Base-by-base conservation (phyloP, 35 echinoderm and acorn worm species). In the Lytechinus pictus region DNA sequence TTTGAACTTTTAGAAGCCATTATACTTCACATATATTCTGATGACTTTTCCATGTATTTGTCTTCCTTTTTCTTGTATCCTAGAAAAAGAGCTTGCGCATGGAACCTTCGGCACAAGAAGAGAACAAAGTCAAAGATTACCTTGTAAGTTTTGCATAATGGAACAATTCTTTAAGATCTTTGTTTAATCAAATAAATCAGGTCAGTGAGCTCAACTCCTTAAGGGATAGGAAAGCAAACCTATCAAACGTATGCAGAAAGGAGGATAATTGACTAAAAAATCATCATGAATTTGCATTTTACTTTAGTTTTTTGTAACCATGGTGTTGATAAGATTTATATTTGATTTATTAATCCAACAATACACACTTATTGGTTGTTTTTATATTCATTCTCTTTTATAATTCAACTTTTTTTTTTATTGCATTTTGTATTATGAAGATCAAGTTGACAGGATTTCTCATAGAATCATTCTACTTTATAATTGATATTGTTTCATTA, bases 61-160 rank as follows among this genome's bases (percentile, higher is more conserved):
- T 55, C 92, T 93, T 27, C 21, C 13, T 93, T 93, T 93, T 27
- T 21, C 13, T 93, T 93, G 13, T 93, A 27, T 57, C 21, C 92
- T 13, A 93, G 92, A 53, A 33, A 93, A 93, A 57, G 92, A 57
- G 92, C 92, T 24, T 28, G 92, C 7, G 92, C 28, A 28, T 93
- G 92, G 92, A 93, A 93, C 54, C 92, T 33, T 54, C 53, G 53
- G 13, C 53, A 93, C 9, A 93, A 93, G 54, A 33, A 57, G 27
- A 4, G 57, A 93, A 54, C 27, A 24, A 27, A 27, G 13, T 53
- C 4, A 57, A 93, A 93, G 88, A 90, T 14, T 27, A 28, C 19
- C 92, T 54, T 28, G 52, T 13, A 4, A 13, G 92, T 57, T 27
- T 11, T 3, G 33, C 33, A 57, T 93, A 93, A 55, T 6, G 66